A percentile compares a stretch with the other conserved stretches of the same genome.
Conservation (phyloP, 2,113 vertebrate species). For the Chionodraco myersi region DNA sequence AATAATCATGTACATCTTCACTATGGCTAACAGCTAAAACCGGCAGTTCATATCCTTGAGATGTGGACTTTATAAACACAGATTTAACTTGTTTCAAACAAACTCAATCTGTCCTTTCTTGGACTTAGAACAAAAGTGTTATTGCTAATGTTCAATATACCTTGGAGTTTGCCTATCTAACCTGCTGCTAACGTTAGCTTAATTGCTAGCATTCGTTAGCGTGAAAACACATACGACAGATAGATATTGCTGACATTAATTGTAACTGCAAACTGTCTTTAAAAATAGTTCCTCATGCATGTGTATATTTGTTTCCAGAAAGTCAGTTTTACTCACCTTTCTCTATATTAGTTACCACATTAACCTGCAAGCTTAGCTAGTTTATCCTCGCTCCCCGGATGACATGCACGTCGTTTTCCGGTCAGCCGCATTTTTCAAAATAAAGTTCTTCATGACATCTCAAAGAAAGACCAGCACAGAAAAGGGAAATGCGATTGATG, state of each 20-base stretch:
- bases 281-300: background rate
- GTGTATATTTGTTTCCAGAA: background rate
- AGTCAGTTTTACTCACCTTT: constrained; percentile 49
- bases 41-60: background rate
- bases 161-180: background rate
- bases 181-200: constrained; percentile 32
- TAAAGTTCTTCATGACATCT: constrained; percentile 9
- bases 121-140: background rate
- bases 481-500: background rate
- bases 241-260: background rate
- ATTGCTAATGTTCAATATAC: background rate
- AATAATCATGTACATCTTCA: background rate
- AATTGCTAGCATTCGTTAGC: background rate
- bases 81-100: background rate
- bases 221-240: background rate
- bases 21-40: background rate
- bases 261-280: background rate
- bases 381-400: constrained; percentile 1
- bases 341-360: constrained; percentile 30
- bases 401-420: constrained; percentile 36
- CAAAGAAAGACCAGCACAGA: background rate
- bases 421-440: constrained; percentile 39
- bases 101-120: rapidly evolving
- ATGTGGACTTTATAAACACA: background rate
- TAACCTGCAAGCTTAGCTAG: constrained; percentile 33